phyloP scores from a whole-genome alignment of 2,797 vertebrate genomes.

The Lutra lutra region DNA sequence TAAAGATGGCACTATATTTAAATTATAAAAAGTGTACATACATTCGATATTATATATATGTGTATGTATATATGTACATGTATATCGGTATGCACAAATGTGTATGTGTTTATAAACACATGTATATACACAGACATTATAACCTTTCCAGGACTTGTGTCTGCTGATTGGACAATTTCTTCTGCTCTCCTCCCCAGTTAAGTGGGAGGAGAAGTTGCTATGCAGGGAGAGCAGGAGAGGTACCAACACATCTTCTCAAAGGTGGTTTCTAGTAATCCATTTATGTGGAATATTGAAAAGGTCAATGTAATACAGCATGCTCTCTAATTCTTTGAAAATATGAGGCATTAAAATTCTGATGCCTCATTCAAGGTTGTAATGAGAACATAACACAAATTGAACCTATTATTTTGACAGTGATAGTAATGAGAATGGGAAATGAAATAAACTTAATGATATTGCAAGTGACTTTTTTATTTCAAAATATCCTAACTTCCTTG shows the following conservation, averaged over 20 bases:
- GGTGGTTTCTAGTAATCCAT: slow-evolving; percentile 50
- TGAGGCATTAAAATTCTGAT: slow-evolving; percentile 81
- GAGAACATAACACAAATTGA: slow-evolving; percentile 80
- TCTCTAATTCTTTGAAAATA: slow-evolving; percentile 80
- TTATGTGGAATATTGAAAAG: slow-evolving; percentile 84
- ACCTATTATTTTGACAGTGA: slow-evolving; percentile 83
- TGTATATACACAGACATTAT: background rate
- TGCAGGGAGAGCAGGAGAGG: background rate
- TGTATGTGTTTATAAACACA: fast-evolving
- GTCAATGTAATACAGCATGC: slow-evolving; percentile 73
- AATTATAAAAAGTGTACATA: background rate
- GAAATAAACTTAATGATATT: slow-evolving; percentile 78
- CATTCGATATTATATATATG: background rate
- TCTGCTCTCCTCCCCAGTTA: slow-evolving; percentile 39
- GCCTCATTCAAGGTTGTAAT: slow-evolving; percentile 79
- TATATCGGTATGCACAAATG: fast-evolving
- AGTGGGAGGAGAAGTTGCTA: background rate
- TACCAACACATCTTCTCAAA: slow-evolving; percentile 69
- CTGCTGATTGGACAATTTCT: slow-evolving; percentile 44
- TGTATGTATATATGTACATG: fast-evolving
- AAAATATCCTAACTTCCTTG: slow-evolving; percentile 50
- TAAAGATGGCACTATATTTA: background rate
- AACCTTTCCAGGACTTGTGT: slow-evolving; percentile 21
- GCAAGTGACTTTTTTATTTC: slow-evolving; percentile 58
- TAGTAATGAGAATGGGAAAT: slow-evolving; percentile 81